Evolutionary conservation across 2,113 vertebrate species (phyloP), one percentile per base, ranked within the genome.

Genomic region (Zingel zingel): DNA sequence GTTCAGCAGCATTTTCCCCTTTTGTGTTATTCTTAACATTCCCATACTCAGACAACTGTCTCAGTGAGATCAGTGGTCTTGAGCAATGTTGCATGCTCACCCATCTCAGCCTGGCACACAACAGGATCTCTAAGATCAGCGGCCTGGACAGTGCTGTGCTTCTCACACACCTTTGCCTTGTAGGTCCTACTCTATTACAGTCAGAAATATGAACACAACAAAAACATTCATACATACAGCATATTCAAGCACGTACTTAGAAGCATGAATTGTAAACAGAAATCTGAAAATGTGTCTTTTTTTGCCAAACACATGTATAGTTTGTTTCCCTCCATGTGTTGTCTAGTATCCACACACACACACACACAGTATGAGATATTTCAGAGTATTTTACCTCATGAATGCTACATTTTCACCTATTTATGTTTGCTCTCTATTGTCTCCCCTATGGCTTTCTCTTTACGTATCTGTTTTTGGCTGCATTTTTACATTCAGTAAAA

Each of bases 101-200:
- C 39, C 89, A 97, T 30, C 96, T 99, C 23, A 97, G 96, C 54
- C 61, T 99, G 92, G 95, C 95, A 1, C 88, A 96, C 85, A 99
- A 99, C 96, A 95, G 76, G 81, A 94, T 99, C 87, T 33, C 9
- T 0, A 59, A 66, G 21, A 92, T 98, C 78, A 56, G 36, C 0
- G 95, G 96, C 45, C 90, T 99, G 78, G 82, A 89, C 19, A 48
- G 84, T 1, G 80, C 39, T 11, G 39, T 98, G 11, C 97, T 97
- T 3, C 91, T 99, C 86, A 95, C 75, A 87, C 67, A 91, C 11
- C 96, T 99, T 69, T 91, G 92, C 43, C 91, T 99, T 93, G 98
- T 99, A 89, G 51, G 93, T 89, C n/a, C 54, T 21, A 18, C 61
- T 68, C 11, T 56, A 12, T 65, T 45, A 25, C 25, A 23, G 21